phyloP scores from a whole-genome alignment of 92 coral and sea anemone species.

The Epizoanthus rinbou region DNA sequence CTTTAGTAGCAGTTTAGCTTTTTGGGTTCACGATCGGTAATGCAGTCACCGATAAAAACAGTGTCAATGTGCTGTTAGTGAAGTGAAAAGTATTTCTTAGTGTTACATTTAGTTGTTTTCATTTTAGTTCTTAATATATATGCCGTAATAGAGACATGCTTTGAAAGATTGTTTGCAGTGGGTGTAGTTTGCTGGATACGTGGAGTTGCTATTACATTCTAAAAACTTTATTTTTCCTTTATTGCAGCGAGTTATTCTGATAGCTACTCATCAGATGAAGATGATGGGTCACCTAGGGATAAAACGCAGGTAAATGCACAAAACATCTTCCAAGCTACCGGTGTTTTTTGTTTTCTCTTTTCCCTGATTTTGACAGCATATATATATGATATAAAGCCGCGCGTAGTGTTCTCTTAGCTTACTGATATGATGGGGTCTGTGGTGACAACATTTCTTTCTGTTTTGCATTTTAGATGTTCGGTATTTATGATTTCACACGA shows the following conservation, averaged over 20 bases:
- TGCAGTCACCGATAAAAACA: constrained; percentile 29
- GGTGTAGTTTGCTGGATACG: constrained; percentile 26
- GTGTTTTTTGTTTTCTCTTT: constrained; percentile 5
- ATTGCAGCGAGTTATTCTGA: constrained; percentile 95
- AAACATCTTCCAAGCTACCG: neutral
- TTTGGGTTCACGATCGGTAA: constrained; percentile 32
- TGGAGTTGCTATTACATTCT: constrained; percentile 35
- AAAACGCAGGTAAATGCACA: constrained; percentile 74
- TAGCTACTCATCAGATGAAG: constrained; percentile 97
- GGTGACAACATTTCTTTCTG: neutral
- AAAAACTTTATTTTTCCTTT: constrained; percentile 22
- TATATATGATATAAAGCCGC: neutral
- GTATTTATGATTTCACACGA: neutral
- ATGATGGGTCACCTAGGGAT: constrained; percentile 97
- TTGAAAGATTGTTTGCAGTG: constrained; percentile 20
- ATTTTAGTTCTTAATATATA: neutral
- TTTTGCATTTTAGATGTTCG: neutral
- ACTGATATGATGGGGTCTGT: neutral
- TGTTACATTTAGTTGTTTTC: constrained; percentile 1
- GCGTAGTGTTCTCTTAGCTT: neutral
- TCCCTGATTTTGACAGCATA: neutral
- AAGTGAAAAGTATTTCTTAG: constrained; percentile 16
- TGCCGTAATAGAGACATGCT: neutral
- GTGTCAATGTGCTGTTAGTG: neutral
- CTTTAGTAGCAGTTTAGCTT: neutral